Evolutionary conservation across 2,888 invertebrate genomes (phyloP).

Genomic region (Cantharis flavilabris): DNA sequence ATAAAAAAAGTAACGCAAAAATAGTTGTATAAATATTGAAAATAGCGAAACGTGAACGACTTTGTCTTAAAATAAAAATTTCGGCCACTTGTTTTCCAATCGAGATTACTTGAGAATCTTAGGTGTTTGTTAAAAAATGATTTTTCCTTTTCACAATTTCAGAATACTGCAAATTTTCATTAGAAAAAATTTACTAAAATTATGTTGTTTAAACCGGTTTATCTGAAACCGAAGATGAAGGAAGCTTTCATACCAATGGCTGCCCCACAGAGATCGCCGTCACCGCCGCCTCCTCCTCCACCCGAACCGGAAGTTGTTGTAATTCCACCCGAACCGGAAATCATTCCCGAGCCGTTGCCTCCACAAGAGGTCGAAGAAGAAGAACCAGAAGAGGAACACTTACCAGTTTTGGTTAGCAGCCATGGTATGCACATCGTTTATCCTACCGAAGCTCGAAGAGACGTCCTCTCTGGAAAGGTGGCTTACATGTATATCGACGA

Average conservation of each 20-base stretch:
- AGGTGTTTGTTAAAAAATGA: neutral
- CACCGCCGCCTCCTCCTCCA: conserved; percentile 17
- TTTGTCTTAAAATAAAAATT: neutral
- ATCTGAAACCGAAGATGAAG: conserved; percentile 43
- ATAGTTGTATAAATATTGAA: neutral
- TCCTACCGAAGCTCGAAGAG: conserved; percentile 75
- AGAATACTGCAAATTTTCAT: neutral
- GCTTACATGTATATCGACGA: conserved; percentile 78
- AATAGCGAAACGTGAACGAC: neutral
- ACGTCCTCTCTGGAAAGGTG: conserved; percentile 74
- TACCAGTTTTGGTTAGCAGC: conserved; percentile 47
- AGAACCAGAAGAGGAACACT: conserved; percentile 33
- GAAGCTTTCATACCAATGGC: conserved; percentile 44
- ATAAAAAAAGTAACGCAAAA: neutral
- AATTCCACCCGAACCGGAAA: conserved; percentile 30
- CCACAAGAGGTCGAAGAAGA: conserved; percentile 7
- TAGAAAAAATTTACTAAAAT: conserved; percentile 2
- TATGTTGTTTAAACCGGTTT: conserved; percentile 47
- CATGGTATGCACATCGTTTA: conserved; percentile 73
- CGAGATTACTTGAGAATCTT: neutral
- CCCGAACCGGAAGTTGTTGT: conserved; percentile 26
- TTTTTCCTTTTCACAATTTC: conserved; percentile 8
- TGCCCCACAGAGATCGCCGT: conserved; percentile 30
- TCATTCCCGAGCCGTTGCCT: conserved; percentile 17
- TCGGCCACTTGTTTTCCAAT: neutral